Conservation (phyloP, 23 tunicate species). For the Styela plicata region DNA sequence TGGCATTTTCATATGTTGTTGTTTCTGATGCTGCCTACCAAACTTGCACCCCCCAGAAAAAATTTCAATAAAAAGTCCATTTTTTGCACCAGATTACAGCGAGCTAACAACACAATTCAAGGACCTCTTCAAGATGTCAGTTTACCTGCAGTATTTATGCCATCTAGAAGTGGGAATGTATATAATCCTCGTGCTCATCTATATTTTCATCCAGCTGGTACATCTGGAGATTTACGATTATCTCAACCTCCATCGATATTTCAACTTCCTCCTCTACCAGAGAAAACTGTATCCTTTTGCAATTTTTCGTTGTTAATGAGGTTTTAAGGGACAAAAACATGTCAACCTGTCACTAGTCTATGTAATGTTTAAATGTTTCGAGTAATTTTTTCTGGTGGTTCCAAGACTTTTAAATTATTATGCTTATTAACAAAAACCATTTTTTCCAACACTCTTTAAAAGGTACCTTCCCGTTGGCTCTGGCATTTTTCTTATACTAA, state of each 20-base stretch:
- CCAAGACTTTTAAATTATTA: no score
- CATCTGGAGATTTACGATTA: conserved; percentile 60
- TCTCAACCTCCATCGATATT: conserved; percentile 95
- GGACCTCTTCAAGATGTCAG: conserved; percentile 79
- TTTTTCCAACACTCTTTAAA: no score
- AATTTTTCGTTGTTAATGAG: no score
- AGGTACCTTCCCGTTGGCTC: no score
- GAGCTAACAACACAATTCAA: conserved; percentile 37
- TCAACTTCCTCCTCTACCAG: conserved; percentile 89
- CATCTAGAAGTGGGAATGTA: conserved; percentile 73
- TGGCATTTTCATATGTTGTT: no score
- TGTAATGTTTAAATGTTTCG: no score
- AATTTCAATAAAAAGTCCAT: no score
- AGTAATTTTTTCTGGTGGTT: no score
- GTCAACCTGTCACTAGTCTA: no score
- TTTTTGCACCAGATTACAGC: conserved; percentile 65
- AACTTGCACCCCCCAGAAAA: background rate
- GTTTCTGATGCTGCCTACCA: background rate
- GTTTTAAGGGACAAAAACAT: no score
- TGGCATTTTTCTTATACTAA: no score
- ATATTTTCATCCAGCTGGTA: conserved; percentile 84
- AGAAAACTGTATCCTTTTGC: conserved; percentile 76
- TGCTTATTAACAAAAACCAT: no score
- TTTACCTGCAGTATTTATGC: conserved; percentile 92
- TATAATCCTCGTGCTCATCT: conserved; percentile 80